Evolutionary conservation across 2,797 vertebrate species (phyloP), one percentile per base, ranked within the genome.

Genomic region (Gymnothorax reevesii): DNA sequence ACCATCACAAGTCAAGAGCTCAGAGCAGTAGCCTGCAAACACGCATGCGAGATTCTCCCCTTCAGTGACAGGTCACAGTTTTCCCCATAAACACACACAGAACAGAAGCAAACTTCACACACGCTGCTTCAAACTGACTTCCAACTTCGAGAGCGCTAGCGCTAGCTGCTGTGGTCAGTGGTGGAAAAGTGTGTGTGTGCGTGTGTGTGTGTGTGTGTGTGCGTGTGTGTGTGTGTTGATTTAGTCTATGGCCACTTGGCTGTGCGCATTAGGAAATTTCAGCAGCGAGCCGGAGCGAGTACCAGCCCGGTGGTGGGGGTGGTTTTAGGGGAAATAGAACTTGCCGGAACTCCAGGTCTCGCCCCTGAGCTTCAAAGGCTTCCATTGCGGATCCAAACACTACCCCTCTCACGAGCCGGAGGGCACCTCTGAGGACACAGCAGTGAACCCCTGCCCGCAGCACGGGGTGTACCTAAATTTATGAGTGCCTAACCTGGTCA

Each of bases 211-310:
- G 64, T 75, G 83, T 83, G 7, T 42, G 33, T 42, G 33, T 42
- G 20, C 9, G 27, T 33, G 7, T 73, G 64, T 75, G 83, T 83
- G 7, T 42, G 33, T 42, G 33, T 42, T 25, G 69, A 64, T 86
- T 86, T 86, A 86, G 86, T 86, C 86, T 86, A 66, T 20, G 17
- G 52, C 17, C 86, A 13, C 64, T n/a, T 49, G 55, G 80, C 60
- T 83, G 80, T 54, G 42, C 55, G 49, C 73, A 27, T 33, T 69
- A 83, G 27, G 64, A 17, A 54, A 57, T 73, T 64, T 25, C 27
- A 8, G 25, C 64, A 83, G 64, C 27, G 49, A 86, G 54, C 6
- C 54, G 27, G 52, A 73, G 80, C 57, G 17, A 42, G 49, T 22
- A 49, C 27, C 12, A 15, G 60, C n/a, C 59, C 42, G 13, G n/a